Evolutionary conservation across 2,113 vertebrate genomes (phyloP).

Genomic region (Pterocles gutturalis): DNA sequence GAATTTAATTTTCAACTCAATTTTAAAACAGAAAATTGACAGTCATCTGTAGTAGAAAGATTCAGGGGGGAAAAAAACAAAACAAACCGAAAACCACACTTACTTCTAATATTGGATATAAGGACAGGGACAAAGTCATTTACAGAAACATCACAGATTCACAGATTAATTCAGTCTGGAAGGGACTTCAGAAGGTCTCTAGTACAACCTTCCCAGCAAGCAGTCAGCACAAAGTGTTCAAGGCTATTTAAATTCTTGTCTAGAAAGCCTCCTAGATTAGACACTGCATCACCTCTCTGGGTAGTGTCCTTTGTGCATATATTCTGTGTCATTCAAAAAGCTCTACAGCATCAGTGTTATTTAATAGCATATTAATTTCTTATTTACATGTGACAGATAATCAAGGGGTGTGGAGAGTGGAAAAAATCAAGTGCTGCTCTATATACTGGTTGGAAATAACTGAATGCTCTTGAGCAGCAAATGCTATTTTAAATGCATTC

Average conservation of each 20-base stretch:
- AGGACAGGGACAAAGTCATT: not conserved
- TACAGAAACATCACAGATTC: not conserved
- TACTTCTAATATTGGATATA: not conserved
- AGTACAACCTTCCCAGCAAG: not conserved
- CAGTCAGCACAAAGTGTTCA: not conserved
- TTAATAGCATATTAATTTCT: not conserved
- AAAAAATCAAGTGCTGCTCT: not conserved
- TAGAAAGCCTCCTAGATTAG: not conserved
- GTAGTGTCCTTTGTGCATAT: not conserved
- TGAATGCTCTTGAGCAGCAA: not conserved
- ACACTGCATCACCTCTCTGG: not conserved
- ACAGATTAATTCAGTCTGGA: not conserved
- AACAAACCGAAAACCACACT: not conserved
- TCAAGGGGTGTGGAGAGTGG: not conserved
- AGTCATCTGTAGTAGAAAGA: not conserved
- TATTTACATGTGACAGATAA: not conserved
- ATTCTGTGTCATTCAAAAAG: not conserved
- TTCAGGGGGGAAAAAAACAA: not conserved
- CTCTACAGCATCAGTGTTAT: not conserved
- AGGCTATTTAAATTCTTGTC: not conserved
- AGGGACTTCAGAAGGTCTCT: not conserved
- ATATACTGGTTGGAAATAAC: not conserved
- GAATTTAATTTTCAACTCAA: not conserved
- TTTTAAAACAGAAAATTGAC: not conserved
- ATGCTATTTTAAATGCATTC: not conserved